Base-by-base conservation (phyloP, 2,888 invertebrate genomes). In the Tromatobia lineatoria region DNA sequence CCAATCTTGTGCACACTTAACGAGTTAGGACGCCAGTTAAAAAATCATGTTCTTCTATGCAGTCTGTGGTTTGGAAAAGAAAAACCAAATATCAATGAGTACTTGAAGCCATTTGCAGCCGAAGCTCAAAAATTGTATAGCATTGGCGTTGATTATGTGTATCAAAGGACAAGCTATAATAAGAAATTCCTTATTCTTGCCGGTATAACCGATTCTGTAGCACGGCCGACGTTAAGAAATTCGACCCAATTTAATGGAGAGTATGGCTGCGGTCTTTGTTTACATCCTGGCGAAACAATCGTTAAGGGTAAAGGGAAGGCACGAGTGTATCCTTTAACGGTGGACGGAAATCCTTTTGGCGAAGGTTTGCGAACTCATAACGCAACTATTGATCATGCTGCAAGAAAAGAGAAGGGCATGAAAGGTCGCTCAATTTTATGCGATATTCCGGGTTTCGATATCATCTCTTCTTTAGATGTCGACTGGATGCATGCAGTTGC, bases 401-500 rank as follows among this genome's bases (percentile, higher is more conserved):
- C 11, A 45, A 13, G 25, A n/a, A 15, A 50, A 50, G 61, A 71
- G 29, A 77, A 77, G 23, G 84, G 86, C 29, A 57, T 86, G 1
- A 79, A 77, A 52, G 61, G 66, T 47, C 15, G 0, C n/a, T 82
- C 85, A 10, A 54, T 70, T 11, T 47, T 83, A n/a, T 64, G 64
- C 29, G 47, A 83, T 25, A 61, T 85, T n/a, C 80, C 83, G 0
- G 45, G 54, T n/a, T 87, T 83, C 54, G 61, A 86, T 59, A 86
- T 86, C 6, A 52, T 86, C 7, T 23, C 42, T 11, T 50, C 59
- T 4, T 52, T 85, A 6, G 61, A 78, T n/a, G 80, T 67, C 8
- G 85, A 86, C 64, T 85, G 78, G 80, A 87, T 83, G 83, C 87
- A 87, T 42, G 54, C 59, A 23, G 83, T 81, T 61, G 54, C 61